These are phyloP conservation scores for Elaeidobius kamerunicus DNA, from an alignment of 2,888 invertebrate species.

Conservation along the genomic window DNA sequence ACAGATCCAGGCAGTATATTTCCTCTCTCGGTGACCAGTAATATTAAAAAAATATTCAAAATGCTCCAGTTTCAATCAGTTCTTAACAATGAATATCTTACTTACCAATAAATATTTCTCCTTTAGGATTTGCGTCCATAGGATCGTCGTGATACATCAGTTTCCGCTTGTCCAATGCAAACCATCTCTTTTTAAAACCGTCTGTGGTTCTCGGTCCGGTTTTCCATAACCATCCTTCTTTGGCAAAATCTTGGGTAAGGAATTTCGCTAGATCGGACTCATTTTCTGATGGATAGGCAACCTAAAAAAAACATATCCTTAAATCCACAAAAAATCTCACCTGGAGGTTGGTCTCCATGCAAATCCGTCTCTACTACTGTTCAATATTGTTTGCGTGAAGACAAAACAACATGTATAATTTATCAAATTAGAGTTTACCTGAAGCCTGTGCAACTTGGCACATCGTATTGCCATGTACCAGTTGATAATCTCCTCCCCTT, in stretches of 20 bases:
- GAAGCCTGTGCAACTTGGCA: constrained; percentile 78
- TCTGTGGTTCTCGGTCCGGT: constrained; percentile 81
- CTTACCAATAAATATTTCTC: constrained; percentile 81
- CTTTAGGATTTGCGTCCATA: constrained; percentile 84
- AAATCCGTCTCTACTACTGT: too few relatives aligned
- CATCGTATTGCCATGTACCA: constrained; percentile 70
- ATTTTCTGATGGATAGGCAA: constrained; percentile 76
- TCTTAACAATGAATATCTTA: too few relatives aligned
- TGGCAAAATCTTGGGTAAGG: constrained; percentile 77
- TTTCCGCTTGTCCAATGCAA: constrained; percentile 82
- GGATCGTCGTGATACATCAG: constrained; percentile 92
- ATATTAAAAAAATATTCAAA: neutral
- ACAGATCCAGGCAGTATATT: too few relatives aligned
- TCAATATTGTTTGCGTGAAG: neutral
- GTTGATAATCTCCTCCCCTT: constrained; percentile 78
- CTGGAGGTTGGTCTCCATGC: too few relatives aligned
- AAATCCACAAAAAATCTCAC: too few relatives aligned
- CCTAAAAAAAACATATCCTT: constrained; percentile 17
- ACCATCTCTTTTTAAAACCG: constrained; percentile 84
- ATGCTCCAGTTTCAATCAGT: neutral
- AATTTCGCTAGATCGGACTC: constrained; percentile 69
- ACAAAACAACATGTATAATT: neutral
- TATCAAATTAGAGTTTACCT: constrained; percentile 46
- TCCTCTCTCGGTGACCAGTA: too few relatives aligned
- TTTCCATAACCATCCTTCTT: constrained; percentile 87